A percentile compares a stretch with the other conserved stretches of the same genome.
These are phyloP conservation scores for Pampus argenteus DNA, from an alignment of 2,797 vertebrate species.

Conservation along the genomic window DNA sequence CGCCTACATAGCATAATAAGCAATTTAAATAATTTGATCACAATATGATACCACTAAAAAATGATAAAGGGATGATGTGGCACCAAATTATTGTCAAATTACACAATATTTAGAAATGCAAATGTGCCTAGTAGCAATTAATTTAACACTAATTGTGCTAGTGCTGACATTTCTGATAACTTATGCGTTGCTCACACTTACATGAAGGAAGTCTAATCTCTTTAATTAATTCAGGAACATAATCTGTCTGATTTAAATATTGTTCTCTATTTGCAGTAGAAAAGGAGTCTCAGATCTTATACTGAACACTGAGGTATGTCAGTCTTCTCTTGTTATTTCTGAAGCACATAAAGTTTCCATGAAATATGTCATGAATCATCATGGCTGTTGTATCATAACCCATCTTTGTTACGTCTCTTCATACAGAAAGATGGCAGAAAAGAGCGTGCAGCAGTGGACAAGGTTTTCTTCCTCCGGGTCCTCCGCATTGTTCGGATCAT, in stretches of 20 bases:
- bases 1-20: too few relatives aligned
- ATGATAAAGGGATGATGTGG: not conserved
- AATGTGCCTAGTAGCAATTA: too few relatives aligned
- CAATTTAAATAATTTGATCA: too few relatives aligned
- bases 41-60: not conserved
- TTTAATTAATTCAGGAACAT: not conserved
- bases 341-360: not conserved
- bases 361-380: not conserved
- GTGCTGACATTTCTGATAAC: not conserved
- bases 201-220: not conserved
- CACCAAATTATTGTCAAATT: not conserved
- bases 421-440: conserved; percentile 92
- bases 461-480: conserved; percentile 89
- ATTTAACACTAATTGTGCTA: too few relatives aligned
- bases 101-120: not conserved
- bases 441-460: conserved; percentile 93
- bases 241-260: not conserved
- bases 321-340: not conserved
- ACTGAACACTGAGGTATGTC: conserved; percentile 87
- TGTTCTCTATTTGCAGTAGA: conserved; percentile 50
- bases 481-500: conserved; percentile 89
- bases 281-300: conserved; percentile 68
- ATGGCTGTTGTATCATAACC: not conserved
- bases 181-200: not conserved
- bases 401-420: conserved; percentile 3